Base-by-base conservation (phyloP, 2,888 invertebrate genomes). In the Nephrotoma flavescens region DNA sequence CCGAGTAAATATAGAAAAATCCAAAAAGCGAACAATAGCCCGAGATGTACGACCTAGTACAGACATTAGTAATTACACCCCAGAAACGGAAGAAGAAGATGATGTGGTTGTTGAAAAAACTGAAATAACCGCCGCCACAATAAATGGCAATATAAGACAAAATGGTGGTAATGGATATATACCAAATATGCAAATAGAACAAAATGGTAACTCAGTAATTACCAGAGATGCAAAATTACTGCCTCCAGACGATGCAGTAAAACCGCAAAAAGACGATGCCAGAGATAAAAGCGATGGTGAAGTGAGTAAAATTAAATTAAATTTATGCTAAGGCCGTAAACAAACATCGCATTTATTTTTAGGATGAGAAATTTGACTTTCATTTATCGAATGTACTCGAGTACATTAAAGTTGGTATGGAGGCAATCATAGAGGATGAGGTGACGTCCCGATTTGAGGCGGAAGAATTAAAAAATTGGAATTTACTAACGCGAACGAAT, bases 391-490 rank as follows among this genome's bases (percentile, higher is more conserved):
- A 96, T 90, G 96, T 96, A 89, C 93, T 98, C 91, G 97, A 96
- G 90, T 96, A 97, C 90, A 94, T 98, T 47, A 97, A 97, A 92
- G 96, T 96, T 41, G 99, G 99, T 15, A 95, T 98, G 89, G 98
- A 99, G 93, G 96, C 99, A 44, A 99, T 99, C 89, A 98, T 99
- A 87, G 99, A 99, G 91, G 99, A 99, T 92, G 97, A 99, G 93
- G 99, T 99, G 87, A 99, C 99, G 0, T 97, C 98, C 19, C 94
- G 99, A 89, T 99, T 99, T 92, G 96, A 97, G 90, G 98, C 99
- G 6, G 98, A 98, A 92, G 98, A 98, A 93, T 91, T 97, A 88
- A 96, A 97, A 94, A 98, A 97, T 87, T 99, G 99, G 99, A 99
- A 99, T 92, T 93, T 99, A 87, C 93, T 99, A 86, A 98, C 99